Evolutionary conservation across 2,797 vertebrate species (phyloP).

Genomic region (Gorsachius magnificus): DNA sequence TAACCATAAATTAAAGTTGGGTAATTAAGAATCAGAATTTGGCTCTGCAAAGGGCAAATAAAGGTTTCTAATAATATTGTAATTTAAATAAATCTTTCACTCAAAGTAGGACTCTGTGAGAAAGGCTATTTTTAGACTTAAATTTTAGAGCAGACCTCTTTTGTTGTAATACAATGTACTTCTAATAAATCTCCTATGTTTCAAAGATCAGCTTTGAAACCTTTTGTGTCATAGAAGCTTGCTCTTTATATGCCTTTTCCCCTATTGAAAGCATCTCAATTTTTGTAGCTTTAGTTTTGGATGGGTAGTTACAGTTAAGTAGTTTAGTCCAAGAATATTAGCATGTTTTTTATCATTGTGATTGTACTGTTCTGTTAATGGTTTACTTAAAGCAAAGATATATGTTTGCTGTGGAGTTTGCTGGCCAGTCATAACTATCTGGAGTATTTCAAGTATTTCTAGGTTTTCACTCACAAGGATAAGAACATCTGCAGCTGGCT

Average conservation of each 20-base stretch:
- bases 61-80: not conserved
- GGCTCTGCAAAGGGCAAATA: not conserved
- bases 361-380: slow-evolving; percentile 28
- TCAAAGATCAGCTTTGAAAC: not conserved
- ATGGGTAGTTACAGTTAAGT: not conserved
- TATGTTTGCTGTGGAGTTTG: slow-evolving; percentile 1
- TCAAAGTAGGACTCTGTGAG: not conserved
- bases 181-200: not conserved
- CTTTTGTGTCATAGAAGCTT: not conserved
- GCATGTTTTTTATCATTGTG: slow-evolving; percentile 26
- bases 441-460: slow-evolving; percentile 58
- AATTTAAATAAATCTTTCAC: not conserved
- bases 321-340: slow-evolving; percentile 19
- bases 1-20: not conserved
- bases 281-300: not conserved
- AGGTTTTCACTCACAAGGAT: slow-evolving; percentile 21
- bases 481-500: slow-evolving; percentile 59
- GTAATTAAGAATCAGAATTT: not conserved
- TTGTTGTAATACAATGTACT: not conserved
- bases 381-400: slow-evolving; percentile 42
- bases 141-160: not conserved
- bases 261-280: not conserved
- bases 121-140: not conserved
- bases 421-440: slow-evolving; percentile 46
- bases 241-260: not conserved